These are phyloP conservation scores for Salvator merianae DNA, from an alignment of 2,113 vertebrate genomes.

Conservation along the genomic window DNA sequence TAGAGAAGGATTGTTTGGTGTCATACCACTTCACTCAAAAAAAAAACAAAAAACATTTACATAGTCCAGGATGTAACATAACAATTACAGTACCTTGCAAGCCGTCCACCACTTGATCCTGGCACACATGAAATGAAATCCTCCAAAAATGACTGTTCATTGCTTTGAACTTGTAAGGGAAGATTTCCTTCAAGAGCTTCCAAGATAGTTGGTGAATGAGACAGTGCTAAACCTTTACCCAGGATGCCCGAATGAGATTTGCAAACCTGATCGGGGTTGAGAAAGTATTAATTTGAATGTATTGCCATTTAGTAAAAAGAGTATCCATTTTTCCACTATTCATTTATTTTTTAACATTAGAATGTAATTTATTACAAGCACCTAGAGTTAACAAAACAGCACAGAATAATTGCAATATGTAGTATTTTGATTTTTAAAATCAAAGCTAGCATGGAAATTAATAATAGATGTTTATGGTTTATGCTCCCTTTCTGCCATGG, in stretches of 20 bases:
- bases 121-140: constrained; percentile 97
- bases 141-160: constrained; percentile 96
- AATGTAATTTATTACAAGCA: not conserved
- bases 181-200: constrained; percentile 96
- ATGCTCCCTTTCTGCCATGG: too few relatives aligned
- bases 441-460: not conserved
- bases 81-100: constrained; percentile 84
- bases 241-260: constrained; percentile 95
- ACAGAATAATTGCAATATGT: not conserved
- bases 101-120: constrained; percentile 93
- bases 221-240: constrained; percentile 94
- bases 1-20: not conserved
- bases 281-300: not conserved
- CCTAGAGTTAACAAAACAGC: not conserved
- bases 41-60: not conserved
- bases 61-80: not conserved
- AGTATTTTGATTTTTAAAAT: not conserved
- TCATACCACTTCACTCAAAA: not conserved
- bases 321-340: not conserved
- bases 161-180: constrained; percentile 95
- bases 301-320: not conserved
- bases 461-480: not conserved
- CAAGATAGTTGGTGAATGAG: constrained; percentile 95
- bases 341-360: not conserved
- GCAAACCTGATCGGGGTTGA: constrained; percentile 81